Evolutionary conservation across 2,797 vertebrate species (phyloP).

Genomic region (Yasuhikotakia modesta): DNA sequence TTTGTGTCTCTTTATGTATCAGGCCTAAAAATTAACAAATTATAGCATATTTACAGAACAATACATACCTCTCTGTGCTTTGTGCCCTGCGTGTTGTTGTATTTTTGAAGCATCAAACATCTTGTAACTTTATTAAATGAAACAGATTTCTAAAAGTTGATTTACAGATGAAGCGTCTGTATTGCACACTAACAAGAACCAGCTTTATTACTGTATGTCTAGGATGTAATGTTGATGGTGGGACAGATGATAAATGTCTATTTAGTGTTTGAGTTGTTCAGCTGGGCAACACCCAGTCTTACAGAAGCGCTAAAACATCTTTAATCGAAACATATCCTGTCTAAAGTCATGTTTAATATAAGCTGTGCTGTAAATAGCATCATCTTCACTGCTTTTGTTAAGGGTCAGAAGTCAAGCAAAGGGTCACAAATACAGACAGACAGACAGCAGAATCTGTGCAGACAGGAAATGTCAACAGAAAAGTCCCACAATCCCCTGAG

Average conservation of each 20-base stretch:
- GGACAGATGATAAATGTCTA: not conserved
- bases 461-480: conserved; percentile 67
- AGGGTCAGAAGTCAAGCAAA: not conserved
- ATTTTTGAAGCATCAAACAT: not conserved
- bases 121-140: not conserved
- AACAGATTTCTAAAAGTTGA: not conserved
- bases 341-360: not conserved
- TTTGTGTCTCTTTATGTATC: not conserved
- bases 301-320: not conserved
- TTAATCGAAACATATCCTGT: not conserved
- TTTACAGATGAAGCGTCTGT: not conserved
- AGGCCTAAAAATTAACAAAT: not conserved
- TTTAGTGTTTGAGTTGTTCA: not conserved
- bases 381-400: not conserved
- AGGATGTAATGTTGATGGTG: not conserved
- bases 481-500: conserved; percentile 49
- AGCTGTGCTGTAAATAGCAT: not conserved
- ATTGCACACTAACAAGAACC: not conserved
- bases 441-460: conserved; percentile 16
- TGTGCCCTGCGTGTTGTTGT: not conserved
- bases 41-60: not conserved
- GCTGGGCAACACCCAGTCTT: not conserved
- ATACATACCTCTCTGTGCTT: too few relatives aligned
- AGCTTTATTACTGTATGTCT: not conserved
- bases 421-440: conserved; percentile 32